These are phyloP conservation scores for Drosophila mauritiana DNA, from an alignment of 1,140 invertebrate species.

Conservation along the genomic window DNA sequence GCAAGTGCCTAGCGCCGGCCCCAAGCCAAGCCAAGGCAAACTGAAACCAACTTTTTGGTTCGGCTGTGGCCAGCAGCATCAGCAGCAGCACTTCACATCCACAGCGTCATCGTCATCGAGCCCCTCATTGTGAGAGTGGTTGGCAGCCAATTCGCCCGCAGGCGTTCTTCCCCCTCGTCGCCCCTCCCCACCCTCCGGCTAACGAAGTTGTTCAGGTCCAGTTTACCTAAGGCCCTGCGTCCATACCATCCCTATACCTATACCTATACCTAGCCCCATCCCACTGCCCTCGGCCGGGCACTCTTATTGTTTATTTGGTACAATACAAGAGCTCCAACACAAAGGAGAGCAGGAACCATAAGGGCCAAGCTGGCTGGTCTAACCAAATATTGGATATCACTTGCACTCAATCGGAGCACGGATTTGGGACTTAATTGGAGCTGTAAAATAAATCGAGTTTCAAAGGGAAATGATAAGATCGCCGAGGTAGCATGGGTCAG, in stretches of 20 bases:
- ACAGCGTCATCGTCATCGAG: slow-evolving; percentile 40
- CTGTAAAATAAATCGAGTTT: background rate
- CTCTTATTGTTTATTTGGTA: slow-evolving; percentile 62
- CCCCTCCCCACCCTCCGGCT: slow-evolving; percentile 8
- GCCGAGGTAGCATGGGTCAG: background rate
- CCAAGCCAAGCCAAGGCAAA: slow-evolving; percentile 9
- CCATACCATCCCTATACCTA: background rate
- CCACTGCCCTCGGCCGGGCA: slow-evolving; percentile 23
- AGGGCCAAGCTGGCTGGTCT: slow-evolving; percentile 26
- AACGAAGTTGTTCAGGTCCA: slow-evolving; percentile 25
- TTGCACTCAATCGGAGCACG: slow-evolving; percentile 3
- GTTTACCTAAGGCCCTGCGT: slow-evolving; percentile 19
- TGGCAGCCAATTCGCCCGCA: slow-evolving; percentile 70
- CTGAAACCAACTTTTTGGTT: slow-evolving; percentile 50
- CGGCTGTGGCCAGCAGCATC: slow-evolving; percentile 14
- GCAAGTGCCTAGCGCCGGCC: slow-evolving; percentile 68
- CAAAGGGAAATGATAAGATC: background rate
- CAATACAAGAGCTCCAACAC: slow-evolving; percentile 57
- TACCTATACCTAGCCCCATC: slow-evolving; percentile 11
- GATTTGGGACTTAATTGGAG: background rate
- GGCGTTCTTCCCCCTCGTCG: slow-evolving; percentile 38
- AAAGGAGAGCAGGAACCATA: slow-evolving; percentile 70
- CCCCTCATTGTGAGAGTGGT: slow-evolving; percentile 27
- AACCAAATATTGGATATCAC: slow-evolving; percentile 53
- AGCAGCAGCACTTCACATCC: slow-evolving; percentile 22